These are phyloP conservation scores for Philereme transversata DNA, from an alignment of 2,888 invertebrate species.

Conservation along the genomic window DNA sequence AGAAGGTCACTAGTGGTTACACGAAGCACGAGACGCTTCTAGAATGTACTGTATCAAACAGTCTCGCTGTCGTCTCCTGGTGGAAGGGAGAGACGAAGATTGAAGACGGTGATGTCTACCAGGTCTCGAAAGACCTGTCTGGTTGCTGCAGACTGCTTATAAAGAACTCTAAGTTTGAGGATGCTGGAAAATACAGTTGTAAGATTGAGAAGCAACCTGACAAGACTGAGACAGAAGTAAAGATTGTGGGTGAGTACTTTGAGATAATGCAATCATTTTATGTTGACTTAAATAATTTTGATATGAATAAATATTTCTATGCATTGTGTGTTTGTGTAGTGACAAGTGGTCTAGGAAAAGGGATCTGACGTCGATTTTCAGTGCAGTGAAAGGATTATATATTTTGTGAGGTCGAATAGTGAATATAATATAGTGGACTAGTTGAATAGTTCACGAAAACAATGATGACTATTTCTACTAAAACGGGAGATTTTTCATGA, in stretches of 20 bases:
- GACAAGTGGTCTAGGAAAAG: too few relatives aligned
- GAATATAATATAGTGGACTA: too few relatives aligned
- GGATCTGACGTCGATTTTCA: too few relatives aligned
- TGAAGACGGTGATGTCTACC: conserved; percentile 92
- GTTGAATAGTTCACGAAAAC: too few relatives aligned
- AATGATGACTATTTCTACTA: too few relatives aligned
- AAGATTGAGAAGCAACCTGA: conserved; percentile 95
- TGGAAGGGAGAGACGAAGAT: conserved; percentile 91
- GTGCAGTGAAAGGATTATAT: too few relatives aligned
- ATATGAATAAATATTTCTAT: too few relatives aligned
- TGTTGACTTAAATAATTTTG: too few relatives aligned
- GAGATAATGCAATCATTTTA: too few relatives aligned
- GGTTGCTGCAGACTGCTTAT: conserved; percentile 95
- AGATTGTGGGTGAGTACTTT: conserved; percentile 87
- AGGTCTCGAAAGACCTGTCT: conserved; percentile 96
- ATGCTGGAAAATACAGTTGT: conserved; percentile 95
- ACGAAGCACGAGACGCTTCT: conserved; percentile 94
- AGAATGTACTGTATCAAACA: conserved; percentile 97
- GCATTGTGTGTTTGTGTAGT: too few relatives aligned
- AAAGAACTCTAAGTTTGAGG: conserved; percentile 91
- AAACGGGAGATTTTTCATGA: too few relatives aligned
- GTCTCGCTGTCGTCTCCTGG: conserved; percentile 97
- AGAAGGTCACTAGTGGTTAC: conserved; percentile 95
- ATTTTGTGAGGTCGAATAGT: too few relatives aligned
- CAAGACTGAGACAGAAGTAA: conserved; percentile 91